Evolutionary conservation across 2,113 vertebrate species (phyloP).

Genomic region (Elaphurus davidianus): DNA sequence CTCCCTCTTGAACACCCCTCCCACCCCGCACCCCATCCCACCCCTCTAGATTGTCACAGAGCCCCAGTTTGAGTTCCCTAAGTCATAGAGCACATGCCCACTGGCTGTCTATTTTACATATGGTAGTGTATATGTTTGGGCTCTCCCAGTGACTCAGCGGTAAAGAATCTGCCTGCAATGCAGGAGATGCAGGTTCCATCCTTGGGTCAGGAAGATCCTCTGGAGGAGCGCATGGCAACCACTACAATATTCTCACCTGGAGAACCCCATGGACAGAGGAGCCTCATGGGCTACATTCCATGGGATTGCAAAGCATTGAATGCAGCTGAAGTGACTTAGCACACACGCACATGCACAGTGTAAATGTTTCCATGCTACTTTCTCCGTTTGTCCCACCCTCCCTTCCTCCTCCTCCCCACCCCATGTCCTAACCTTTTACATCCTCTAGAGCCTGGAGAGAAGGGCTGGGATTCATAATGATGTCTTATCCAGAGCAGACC

Average conservation of each 20-base stretch:
- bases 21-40: accelerated
- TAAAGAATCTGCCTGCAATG: not conserved
- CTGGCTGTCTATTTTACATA: not conserved
- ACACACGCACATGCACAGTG: accelerated
- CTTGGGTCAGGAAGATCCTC: not conserved
- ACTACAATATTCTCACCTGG: not conserved
- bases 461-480: accelerated
- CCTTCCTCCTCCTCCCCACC: not conserved
- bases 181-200: not conserved
- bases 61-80: not conserved
- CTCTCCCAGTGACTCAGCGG: not conserved
- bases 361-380: not conserved
- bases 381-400: not conserved
- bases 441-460: not conserved
- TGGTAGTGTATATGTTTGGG: not conserved
- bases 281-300: not conserved
- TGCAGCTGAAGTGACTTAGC: not conserved
- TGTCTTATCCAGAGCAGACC: not conserved
- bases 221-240: not conserved
- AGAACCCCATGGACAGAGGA: not conserved
- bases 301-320: accelerated
- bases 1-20: not conserved
- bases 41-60: not conserved
- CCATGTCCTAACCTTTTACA: accelerated
- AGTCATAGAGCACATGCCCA: not conserved